A percentile compares a stretch with the other conserved stretches of the same genome.
These are phyloP conservation scores for Polypterus bichir DNA, from an alignment of 2,113 vertebrate genomes.

Conservation along the genomic window DNA sequence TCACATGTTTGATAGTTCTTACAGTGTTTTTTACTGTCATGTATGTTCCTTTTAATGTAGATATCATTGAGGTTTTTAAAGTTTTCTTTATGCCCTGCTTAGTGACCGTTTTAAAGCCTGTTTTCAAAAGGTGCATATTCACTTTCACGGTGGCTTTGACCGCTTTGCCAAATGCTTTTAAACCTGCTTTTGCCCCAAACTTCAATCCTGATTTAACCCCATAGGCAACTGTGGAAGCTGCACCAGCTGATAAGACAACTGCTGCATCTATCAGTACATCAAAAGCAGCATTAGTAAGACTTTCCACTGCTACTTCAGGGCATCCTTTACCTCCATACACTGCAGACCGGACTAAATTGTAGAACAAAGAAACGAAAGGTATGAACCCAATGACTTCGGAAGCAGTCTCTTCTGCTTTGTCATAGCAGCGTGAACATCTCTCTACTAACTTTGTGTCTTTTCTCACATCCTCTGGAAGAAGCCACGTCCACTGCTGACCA, in stretches of 20 bases:
- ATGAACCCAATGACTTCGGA: conserved; percentile 3
- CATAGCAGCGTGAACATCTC: conserved; percentile 8
- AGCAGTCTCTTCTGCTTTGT: conserved; percentile 6
- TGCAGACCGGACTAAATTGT: conserved; percentile 6
- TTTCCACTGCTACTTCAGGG: background rate
- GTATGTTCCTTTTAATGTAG: conserved; percentile 1
- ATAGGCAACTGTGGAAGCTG: background rate
- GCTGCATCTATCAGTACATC: background rate
- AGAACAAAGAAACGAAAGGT: conserved; percentile 2
- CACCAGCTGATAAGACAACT: background rate
- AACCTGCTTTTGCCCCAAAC: background rate
- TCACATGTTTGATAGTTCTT: conserved; percentile 5
- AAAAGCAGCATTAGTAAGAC: background rate
- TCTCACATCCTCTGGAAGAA: background rate
- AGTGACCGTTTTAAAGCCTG: background rate
- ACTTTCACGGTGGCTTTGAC: background rate
- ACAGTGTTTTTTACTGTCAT: conserved; percentile 8
- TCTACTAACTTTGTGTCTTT: conserved; percentile 2
- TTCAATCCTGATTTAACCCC: conserved; percentile 1
- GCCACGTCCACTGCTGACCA: conserved; percentile 8
- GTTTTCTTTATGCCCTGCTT: conserved; percentile 5
- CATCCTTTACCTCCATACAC: conserved; percentile 11
- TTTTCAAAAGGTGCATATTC: background rate
- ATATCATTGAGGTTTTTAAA: background rate
- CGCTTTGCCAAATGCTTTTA: background rate